A percentile compares a stretch with the other conserved stretches of the same genome.
These are phyloP conservation scores for Psix sp. DNA, from an alignment of 1,140 invertebrate genomes.

Conservation along the genomic window DNA sequence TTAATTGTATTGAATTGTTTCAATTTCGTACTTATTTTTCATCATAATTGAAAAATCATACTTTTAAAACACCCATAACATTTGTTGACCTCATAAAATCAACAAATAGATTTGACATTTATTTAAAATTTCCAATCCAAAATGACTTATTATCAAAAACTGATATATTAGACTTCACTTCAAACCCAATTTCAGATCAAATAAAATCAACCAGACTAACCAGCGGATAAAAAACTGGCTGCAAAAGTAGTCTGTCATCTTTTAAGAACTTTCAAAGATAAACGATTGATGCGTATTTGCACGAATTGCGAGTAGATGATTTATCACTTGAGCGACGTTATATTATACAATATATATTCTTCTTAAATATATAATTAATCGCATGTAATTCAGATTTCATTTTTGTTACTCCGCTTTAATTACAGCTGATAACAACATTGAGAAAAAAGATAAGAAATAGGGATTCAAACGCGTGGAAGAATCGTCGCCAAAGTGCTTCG, in stretches of 20 bases:
- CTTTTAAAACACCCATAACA: too few species aligned
- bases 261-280: constrained; percentile 22
- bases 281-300: constrained; percentile 38
- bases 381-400: neutral
- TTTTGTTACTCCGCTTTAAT: neutral
- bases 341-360: constrained; percentile 7
- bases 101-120: too few species aligned
- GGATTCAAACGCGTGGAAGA: constrained; percentile 7
- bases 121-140: too few species aligned
- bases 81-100: too few species aligned
- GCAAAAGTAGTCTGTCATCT: neutral
- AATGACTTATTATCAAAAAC: too few species aligned
- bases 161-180: too few species aligned
- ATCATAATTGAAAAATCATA: too few species aligned
- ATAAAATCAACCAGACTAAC: too few species aligned
- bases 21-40: too few species aligned
- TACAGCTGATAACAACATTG: neutral
- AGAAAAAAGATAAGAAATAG: constrained; percentile 5
- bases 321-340: neutral
- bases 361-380: constrained; percentile 1
- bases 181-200: too few species aligned
- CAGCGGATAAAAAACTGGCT: constrained; percentile 1
- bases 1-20: too few species aligned
- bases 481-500: constrained; percentile 8
- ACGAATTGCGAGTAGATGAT: constrained; percentile 21